Evolutionary conservation across 2,797 vertebrate species (phyloP), one percentile per base, ranked within the genome.

Genomic region (Danio albolineatus): DNA sequence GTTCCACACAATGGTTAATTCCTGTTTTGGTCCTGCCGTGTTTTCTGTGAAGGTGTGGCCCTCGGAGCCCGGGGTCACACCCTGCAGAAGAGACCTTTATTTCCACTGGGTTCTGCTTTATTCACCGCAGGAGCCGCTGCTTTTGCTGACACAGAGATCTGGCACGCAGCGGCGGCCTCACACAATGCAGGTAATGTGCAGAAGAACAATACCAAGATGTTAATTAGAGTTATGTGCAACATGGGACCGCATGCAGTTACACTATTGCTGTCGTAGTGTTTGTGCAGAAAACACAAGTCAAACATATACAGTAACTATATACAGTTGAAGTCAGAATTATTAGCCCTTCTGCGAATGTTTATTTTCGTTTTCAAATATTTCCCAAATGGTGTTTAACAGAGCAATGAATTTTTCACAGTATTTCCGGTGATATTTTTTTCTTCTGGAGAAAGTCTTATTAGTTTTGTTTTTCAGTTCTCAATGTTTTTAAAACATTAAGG

Each of bases 141-240:
- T 78, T 83, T 80, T 83, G 80, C 84, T 84, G 78, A 82, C 82
- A 17, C 12, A 74, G 76, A 74, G 57, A 81, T 83, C 80, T 60
- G 70, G 49, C 51, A 61, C 53, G 53, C 39, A 59, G 70, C 66
- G 53, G 21, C 62, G 78, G 75, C 84, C 62, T 36, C 77, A 70
- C 75, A 66, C 82, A 78, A 78, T 78, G 82, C 81, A 77, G 80
- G 79, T 82, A 83, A 85, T 75, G 80, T 66, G 70, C 78, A 69
- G 75, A 57, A 80, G 83, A 84, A 84, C 80, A 83, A 82, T 60
- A 79, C 83, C 62, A 75, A 73, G 82, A 81, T 84, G 82, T 86
- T 86, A 86, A 86, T 86, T 86, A 81, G 85, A 84, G 82, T 78
- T 84, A 82, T 78, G 82, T 82, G 80, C 80, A 77, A 75, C 82